A percentile compares a stretch with the other conserved stretches of the same genome.
Evolutionary conservation across 2,113 vertebrate species (phyloP).

Genomic region (Bolborhynchus lineola): DNA sequence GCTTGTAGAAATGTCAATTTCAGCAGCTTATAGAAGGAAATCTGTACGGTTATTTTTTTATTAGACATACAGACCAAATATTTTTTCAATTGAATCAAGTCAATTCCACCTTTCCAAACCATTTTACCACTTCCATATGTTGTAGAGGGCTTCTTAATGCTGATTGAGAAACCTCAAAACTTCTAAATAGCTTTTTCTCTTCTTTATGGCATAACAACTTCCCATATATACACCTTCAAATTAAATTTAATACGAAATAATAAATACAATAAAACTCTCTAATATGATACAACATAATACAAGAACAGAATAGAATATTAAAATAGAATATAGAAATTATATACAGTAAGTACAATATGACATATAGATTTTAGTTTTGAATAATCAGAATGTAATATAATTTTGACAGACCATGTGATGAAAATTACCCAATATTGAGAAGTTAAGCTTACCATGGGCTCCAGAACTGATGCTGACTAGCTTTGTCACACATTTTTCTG

Average conservation of each 20-base stretch:
- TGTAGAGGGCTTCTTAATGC: not conserved
- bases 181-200: not conserved
- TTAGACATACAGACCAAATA: not conserved
- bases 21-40: not conserved
- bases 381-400: not conserved
- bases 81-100: not conserved
- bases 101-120: rapidly evolving
- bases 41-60: not conserved
- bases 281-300: not conserved
- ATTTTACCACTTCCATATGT: not conserved
- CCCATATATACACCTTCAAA: not conserved
- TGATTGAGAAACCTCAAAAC: not conserved
- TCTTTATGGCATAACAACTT: not conserved
- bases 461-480: not conserved
- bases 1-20: not conserved
- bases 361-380: not conserved
- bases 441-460: not conserved
- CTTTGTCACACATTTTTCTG: not conserved
- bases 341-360: not conserved
- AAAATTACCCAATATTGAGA: not conserved
- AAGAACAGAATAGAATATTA: not conserved
- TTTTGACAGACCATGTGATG: not conserved
- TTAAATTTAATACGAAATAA: not conserved
- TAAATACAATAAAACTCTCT: not conserved
- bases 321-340: not conserved